Evolutionary conservation across 2,797 vertebrate species (phyloP).

Genomic region (Petrocephalus sullivani): DNA sequence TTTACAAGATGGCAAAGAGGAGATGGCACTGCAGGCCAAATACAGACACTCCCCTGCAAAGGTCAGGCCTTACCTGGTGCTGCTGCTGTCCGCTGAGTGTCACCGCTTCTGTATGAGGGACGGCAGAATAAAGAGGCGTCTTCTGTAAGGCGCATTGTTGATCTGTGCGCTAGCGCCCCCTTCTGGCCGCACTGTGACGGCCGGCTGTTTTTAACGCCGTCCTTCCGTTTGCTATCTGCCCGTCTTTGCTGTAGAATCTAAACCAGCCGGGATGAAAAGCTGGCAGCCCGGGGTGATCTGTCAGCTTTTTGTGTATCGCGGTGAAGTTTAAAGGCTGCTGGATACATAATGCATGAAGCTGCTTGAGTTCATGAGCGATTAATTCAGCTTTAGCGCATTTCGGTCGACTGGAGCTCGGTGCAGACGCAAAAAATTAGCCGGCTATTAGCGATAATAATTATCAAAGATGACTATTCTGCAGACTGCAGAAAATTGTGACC

Average conservation of each 20-base stretch:
- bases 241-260: background rate
- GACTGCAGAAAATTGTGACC: constrained; percentile 4
- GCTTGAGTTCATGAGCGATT: background rate
- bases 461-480: background rate
- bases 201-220: constrained; percentile 52
- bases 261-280: background rate
- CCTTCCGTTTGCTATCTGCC: constrained; percentile 29
- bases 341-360: constrained; percentile 2
- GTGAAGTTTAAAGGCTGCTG: background rate
- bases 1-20: background rate
- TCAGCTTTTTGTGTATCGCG: background rate
- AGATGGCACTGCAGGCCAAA: constrained; percentile 31
- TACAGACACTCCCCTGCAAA: constrained; percentile 26
- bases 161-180: constrained; percentile 81
- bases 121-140: constrained; percentile 13
- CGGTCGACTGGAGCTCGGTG: background rate
- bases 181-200: constrained; percentile 74
- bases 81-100: constrained; percentile 47
- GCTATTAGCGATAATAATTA: constrained; percentile 1
- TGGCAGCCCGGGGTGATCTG: background rate
- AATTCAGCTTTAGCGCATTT: constrained; percentile 9
- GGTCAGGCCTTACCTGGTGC: constrained; percentile 17
- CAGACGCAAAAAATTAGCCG: background rate
- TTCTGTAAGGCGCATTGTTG: constrained; percentile 22
- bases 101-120: constrained; percentile 38